Base-by-base conservation (phyloP, 2,888 invertebrate genomes). In the Temnothorax unifasciatus region DNA sequence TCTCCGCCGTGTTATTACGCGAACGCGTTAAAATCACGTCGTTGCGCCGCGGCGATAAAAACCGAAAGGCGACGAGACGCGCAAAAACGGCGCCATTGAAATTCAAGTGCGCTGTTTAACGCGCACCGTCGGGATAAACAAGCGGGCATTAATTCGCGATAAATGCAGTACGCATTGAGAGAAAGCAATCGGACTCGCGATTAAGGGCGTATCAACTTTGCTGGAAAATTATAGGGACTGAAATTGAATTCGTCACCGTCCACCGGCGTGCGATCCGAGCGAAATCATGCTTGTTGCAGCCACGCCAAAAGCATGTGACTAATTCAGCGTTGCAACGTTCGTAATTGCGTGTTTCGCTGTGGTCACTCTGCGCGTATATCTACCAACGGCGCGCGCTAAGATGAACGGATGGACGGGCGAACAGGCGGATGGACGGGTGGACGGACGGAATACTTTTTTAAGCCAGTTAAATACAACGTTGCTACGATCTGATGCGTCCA, bases 171-270 rank as follows among this genome's bases (percentile, higher is more conserved):
- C 47, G 69, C 47, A 71, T 38, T 38, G 18, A 41, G 54, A 59
- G 47, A 50, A 47, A 73, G 79, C 73, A 25, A 61, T 81, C 73
- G 73, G 59, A 47, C 18, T 71, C 34, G 71, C 71, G 59, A 71
- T 79, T 71, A 57, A 59, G 75, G n/a, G 44, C 64, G 71, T 47
- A 75, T 82, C 44, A 52, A 15, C 25, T 11, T 11, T 15, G 50
- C 8, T 41, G 41, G 82, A 82, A 83, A 87, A 85, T 89, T 83
- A 84, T 59, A 34, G 73, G 61, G 54, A 68, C 66, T 44, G 68
- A 82, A 88, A 89, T 88, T 76, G 87, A 85, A 85, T 85, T 89
- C 79, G 89, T 89, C 82, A 73, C 13, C 63, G 75, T 73, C 29
- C 50, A 71, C 63, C 74, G 44, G 61, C 38, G 57, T 38, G 38